These are phyloP conservation scores for Halictus rubicundus DNA, from an alignment of 1,140 invertebrate species.

Conservation along the genomic window DNA sequence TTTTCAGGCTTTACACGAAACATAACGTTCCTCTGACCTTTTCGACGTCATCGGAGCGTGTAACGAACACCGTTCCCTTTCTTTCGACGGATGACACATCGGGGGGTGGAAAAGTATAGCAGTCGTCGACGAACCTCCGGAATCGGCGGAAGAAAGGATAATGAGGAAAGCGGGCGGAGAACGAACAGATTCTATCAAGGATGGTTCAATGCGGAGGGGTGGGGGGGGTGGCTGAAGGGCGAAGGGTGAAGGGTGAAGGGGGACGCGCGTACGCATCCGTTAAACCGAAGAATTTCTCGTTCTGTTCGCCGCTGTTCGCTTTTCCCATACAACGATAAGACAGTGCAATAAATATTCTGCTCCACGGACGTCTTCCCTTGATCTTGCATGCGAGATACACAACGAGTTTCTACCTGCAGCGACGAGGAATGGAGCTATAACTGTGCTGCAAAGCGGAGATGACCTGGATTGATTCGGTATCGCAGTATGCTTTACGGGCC, in stretches of 20 bases:
- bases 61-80: slow-evolving; percentile 21
- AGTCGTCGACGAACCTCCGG: background rate
- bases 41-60: background rate
- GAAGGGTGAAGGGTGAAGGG: background rate
- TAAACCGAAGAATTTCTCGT: slow-evolving; percentile 43
- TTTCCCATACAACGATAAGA: slow-evolving; percentile 54
- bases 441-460: slow-evolving; percentile 36
- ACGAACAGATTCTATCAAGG: slow-evolving; percentile 13
- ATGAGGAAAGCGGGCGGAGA: background rate
- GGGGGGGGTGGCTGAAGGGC: too few relatives aligned
- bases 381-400: slow-evolving; percentile 51
- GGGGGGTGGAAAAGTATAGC: background rate
- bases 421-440: slow-evolving; percentile 38
- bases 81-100: background rate
- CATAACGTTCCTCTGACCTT: background rate
- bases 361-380: slow-evolving; percentile 26
- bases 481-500: slow-evolving; percentile 25
- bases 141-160: background rate
- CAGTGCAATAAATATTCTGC: slow-evolving; percentile 55
- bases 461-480: slow-evolving; percentile 57
- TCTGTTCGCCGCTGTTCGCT: slow-evolving; percentile 31
- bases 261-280: slow-evolving; percentile 15
- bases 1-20: background rate
- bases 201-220: too few relatives aligned
- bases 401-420: slow-evolving; percentile 21